Evolutionary conservation across 2,888 invertebrate species (phyloP).

Genomic region (Phengaris alcon): DNA sequence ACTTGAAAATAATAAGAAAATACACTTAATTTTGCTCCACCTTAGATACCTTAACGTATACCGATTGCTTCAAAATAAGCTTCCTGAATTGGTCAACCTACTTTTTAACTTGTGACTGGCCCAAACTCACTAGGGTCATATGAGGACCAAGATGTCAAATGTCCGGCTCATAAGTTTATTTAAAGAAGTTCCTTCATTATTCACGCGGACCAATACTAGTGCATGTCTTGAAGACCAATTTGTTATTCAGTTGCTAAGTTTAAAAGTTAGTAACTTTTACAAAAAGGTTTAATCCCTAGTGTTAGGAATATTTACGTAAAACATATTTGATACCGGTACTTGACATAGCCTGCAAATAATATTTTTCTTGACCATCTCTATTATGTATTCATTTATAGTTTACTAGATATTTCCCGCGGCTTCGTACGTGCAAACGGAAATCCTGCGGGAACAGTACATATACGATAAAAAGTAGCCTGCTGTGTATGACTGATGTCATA

Average conservation of each 20-base stretch:
- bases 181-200: slow-evolving; percentile 8
- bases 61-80: neutral
- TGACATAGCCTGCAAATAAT: too few species aligned
- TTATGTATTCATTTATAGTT: too few species aligned
- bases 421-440: too few species aligned
- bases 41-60: neutral
- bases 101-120: neutral
- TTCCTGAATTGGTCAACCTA: neutral
- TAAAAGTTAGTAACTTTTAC: neutral
- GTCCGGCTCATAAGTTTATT: slow-evolving; percentile 2
- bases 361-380: neutral
- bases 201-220: slow-evolving; percentile 3
- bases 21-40: neutral
- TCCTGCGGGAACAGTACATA: too few species aligned
- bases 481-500: too few species aligned
- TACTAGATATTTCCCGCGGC: too few species aligned
- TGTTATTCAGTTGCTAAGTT: neutral
- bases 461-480: too few species aligned
- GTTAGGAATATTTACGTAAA: neutral
- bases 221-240: neutral
- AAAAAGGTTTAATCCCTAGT: neutral
- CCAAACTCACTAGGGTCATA: neutral
- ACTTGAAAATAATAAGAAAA: too few species aligned
- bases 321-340: neutral
- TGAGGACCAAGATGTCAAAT: neutral